Evolutionary conservation across 2,797 vertebrate genomes (phyloP).

Genomic region (Mormyrops boulengeri): DNA sequence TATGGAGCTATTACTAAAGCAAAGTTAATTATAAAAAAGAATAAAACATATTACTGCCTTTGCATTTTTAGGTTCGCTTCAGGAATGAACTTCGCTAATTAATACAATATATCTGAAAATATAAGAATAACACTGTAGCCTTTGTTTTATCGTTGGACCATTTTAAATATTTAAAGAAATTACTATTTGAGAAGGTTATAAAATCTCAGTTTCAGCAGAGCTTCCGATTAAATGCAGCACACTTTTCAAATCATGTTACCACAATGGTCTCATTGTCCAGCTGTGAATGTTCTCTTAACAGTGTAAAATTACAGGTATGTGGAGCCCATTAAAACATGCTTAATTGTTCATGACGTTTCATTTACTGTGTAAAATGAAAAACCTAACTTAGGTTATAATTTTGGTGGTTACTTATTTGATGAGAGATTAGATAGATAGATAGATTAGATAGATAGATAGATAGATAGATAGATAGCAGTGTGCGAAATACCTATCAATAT

Average conservation of each 20-base stretch:
- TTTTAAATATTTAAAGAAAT: conserved; percentile 1
- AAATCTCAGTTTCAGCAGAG: neutral
- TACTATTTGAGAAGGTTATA: conserved; percentile 3
- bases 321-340: neutral
- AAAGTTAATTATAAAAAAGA: conserved; percentile 13
- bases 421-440: neutral
- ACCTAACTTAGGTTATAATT: neutral
- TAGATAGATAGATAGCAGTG: neutral
- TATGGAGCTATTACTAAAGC: conserved; percentile 24
- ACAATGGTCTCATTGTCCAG: neutral
- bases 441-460: neutral
- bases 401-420: neutral
- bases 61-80: neutral
- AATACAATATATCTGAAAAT: conserved; percentile 6
- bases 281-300: neutral
- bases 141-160: neutral
- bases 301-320: neutral
- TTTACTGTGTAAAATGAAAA: neutral
- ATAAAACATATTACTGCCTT: neutral
- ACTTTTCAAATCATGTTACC: neutral
- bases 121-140: conserved; percentile 2
- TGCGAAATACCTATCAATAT: too few species aligned
- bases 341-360: neutral
- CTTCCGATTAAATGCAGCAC: neutral
- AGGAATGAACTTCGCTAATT: neutral